Conservation (phyloP, 30 jellyfish, hydroid and myxozoan species). For the Chrysaora quinquecirrha region DNA sequence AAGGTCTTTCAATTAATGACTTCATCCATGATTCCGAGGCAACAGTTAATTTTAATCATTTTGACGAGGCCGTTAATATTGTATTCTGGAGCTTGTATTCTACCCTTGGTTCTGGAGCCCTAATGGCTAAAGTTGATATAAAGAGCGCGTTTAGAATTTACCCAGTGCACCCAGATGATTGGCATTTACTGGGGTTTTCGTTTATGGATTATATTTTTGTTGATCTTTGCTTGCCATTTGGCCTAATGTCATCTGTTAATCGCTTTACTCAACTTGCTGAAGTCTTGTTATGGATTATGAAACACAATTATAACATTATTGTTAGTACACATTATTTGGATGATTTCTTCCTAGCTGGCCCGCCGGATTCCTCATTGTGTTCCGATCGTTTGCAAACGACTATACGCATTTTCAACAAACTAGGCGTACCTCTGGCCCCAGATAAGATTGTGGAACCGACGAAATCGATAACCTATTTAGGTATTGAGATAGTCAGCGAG, state of each 20-base stretch:
- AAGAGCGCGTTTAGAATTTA: not conserved
- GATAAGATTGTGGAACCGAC: not conserved
- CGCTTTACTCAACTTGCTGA: not conserved
- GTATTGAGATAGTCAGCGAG: not conserved
- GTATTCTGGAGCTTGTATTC: too few relatives aligned
- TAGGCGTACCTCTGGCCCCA: constrained; percentile 1
- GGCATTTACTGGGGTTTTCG: not conserved
- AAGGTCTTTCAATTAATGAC: not conserved
- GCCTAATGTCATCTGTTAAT: not conserved
- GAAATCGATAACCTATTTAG: not conserved
- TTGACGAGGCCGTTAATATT: not conserved
- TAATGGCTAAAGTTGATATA: constrained; percentile 3
- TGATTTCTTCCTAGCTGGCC: constrained; percentile 7
- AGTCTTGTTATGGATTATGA: not conserved
- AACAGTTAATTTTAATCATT: not conserved
- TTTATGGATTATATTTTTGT: not conserved
- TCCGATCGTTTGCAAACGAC: not conserved
- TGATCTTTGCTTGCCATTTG: not conserved
- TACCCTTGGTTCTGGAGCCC: not conserved
- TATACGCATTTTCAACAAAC: not conserved
- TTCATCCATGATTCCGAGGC: not conserved
- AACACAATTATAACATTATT: not conserved
- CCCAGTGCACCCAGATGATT: not conserved
- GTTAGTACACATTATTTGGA: constrained; percentile 6
- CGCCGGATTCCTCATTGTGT: not conserved